A percentile compares a stretch with the other conserved stretches of the same genome.
Evolutionary conservation across 2,113 vertebrate species (phyloP).

Genomic region (Tauraco erythrolophus): DNA sequence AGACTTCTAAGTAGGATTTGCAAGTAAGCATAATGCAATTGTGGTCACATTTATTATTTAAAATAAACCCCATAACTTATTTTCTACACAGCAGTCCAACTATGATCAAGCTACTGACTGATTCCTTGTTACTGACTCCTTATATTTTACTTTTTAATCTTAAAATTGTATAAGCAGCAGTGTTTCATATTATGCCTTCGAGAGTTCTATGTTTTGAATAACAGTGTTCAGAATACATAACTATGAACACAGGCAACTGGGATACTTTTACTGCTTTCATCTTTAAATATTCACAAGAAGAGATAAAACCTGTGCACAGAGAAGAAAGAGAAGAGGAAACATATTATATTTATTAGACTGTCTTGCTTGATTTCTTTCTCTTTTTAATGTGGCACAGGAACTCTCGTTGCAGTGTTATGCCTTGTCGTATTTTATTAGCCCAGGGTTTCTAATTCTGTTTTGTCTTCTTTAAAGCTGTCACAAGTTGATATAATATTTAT

Average conservation of each 20-base stretch:
- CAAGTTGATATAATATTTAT: slow-evolving; percentile 9
- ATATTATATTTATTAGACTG: slow-evolving; percentile 49
- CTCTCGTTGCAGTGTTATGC: not conserved
- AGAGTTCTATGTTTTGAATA: not conserved
- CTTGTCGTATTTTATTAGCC: slow-evolving; percentile 43
- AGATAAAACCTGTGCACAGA: not conserved
- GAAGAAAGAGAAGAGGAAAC: not conserved
- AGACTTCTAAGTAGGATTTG: not conserved
- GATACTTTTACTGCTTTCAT: not conserved
- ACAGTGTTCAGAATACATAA: not conserved
- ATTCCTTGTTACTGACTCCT: not conserved
- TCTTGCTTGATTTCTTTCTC: slow-evolving; percentile 9
- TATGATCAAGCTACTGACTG: not conserved
- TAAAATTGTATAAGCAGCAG: not conserved
- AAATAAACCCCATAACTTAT: not conserved
- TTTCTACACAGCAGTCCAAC: not conserved
- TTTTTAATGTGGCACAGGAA: not conserved
- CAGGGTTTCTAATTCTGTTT: slow-evolving; percentile 14
- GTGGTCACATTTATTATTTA: not conserved
- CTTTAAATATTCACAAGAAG: slow-evolving; percentile 31
- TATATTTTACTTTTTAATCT: not conserved
- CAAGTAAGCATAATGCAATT: not conserved
- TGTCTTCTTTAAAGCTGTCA: not conserved
- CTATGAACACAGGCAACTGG: not conserved
- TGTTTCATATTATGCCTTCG: not conserved